These are phyloP conservation scores for Eupithecia inturbata DNA, from an alignment of 2,888 invertebrate genomes.

Conservation along the genomic window DNA sequence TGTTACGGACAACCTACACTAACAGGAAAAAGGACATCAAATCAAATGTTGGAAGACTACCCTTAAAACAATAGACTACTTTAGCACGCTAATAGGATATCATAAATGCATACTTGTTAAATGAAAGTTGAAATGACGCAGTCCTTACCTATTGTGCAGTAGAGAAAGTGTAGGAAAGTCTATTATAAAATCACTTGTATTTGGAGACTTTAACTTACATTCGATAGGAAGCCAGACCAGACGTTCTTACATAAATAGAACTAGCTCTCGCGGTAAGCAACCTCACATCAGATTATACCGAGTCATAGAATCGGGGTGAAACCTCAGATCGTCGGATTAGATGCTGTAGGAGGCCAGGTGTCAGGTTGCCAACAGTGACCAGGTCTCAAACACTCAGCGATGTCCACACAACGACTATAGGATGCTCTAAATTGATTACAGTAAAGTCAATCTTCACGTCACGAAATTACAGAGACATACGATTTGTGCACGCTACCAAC, in stretches of 20 bases:
- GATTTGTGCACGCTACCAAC: conserved; percentile 81
- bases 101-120: conserved; percentile 54
- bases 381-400: conserved; percentile 62
- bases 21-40: conserved; percentile 52
- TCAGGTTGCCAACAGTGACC: conserved; percentile 4
- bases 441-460: conserved; percentile 34
- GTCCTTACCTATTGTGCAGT: conserved; percentile 63
- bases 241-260: conserved; percentile 63
- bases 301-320: not conserved
- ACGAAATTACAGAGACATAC: conserved; percentile 56
- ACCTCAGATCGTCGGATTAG: not conserved
- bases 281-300: not conserved
- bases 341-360: not conserved
- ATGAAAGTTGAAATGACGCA: conserved; percentile 52
- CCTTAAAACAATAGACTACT: conserved; percentile 54
- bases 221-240: conserved; percentile 70
- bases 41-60: conserved; percentile 77
- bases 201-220: conserved; percentile 71
- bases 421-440: conserved; percentile 57
- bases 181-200: conserved; percentile 69
- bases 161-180: conserved; percentile 60
- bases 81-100: conserved; percentile 52
- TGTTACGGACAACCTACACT: conserved; percentile 39
- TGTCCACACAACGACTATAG: conserved; percentile 76
- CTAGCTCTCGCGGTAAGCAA: conserved; percentile 9